Conservation (phyloP, 2,797 vertebrate genomes). For the Pterois miles region DNA sequence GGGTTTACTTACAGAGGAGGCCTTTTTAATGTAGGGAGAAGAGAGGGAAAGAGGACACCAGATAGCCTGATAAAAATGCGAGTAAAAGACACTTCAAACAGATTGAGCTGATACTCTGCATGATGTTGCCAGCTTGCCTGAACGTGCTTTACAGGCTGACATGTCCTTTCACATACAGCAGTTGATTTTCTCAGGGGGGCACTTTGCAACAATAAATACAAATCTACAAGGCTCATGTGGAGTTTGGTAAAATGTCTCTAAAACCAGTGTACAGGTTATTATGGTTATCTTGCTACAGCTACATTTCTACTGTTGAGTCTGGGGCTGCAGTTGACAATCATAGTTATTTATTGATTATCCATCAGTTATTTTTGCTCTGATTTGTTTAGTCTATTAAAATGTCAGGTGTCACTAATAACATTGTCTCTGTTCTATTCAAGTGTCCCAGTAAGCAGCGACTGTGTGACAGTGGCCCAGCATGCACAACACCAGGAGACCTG, state of each 20-base stretch:
- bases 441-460: not conserved
- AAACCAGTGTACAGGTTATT: not conserved
- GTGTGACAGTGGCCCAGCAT: not conserved
- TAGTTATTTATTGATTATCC: not conserved
- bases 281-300: not conserved
- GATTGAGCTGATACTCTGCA: conserved; percentile 11
- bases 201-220: not conserved
- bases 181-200: conserved; percentile 1
- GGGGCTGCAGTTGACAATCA: not conserved
- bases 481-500: not conserved
- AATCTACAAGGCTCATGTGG: not conserved
- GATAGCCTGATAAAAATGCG: conserved; percentile 36
- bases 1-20: not conserved
- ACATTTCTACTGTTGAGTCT: not conserved
- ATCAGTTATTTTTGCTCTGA: not conserved
- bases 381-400: not conserved
- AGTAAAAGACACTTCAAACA: conserved; percentile 41
- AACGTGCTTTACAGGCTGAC: not conserved
- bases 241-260: conserved; percentile 1
- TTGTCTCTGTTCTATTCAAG: not conserved
- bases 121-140: conserved; percentile 11
- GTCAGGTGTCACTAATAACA: not conserved
- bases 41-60: not conserved
- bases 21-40: not conserved
- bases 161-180: conserved; percentile 10